Percentiles rank a stretch among this genome's conserved stretches.
Evolutionary conservation across 2,113 vertebrate genomes (phyloP).

Genomic region (Corvus moneduloides): DNA sequence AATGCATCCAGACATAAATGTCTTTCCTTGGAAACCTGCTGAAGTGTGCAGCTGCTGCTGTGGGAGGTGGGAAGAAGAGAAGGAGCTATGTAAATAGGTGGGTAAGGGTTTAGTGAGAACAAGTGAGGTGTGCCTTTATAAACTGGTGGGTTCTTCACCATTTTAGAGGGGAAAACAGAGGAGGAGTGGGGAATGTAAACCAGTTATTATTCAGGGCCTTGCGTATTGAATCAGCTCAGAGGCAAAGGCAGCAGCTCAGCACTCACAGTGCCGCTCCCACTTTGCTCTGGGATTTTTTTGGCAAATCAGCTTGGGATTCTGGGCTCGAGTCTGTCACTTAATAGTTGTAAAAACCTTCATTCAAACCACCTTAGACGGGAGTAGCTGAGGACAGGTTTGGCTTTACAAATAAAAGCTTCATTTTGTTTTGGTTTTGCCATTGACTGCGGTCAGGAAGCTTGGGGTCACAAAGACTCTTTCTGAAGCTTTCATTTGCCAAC

Average conservation of each 20-base stretch:
- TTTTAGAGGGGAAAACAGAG: background rate
- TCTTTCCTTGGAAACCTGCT: background rate
- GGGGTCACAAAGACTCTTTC: background rate
- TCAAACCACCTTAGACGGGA: background rate
- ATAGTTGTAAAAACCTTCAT: background rate
- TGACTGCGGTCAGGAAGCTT: background rate
- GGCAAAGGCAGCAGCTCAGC: background rate
- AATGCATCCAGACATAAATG: background rate
- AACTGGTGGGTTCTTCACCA: background rate
- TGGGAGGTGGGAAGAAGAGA: background rate
- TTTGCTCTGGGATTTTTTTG: background rate
- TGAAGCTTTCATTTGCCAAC: background rate
- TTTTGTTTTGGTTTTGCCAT: background rate
- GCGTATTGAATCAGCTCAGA: background rate
- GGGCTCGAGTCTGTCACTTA: background rate
- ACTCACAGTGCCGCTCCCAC: rapidly evolving
- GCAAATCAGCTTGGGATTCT: background rate
- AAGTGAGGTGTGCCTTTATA: background rate
- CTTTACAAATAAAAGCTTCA: background rate
- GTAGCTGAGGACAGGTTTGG: background rate
- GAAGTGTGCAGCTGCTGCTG: background rate
- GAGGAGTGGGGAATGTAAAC: background rate
- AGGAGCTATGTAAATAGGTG: background rate
- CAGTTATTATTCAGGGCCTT: background rate
- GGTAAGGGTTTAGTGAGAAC: background rate